Percentiles rank a stretch among this genome's conserved stretches.
These are phyloP conservation scores for Bombylius major DNA, from an alignment of 2,888 invertebrate genomes.

Conservation along the genomic window DNA sequence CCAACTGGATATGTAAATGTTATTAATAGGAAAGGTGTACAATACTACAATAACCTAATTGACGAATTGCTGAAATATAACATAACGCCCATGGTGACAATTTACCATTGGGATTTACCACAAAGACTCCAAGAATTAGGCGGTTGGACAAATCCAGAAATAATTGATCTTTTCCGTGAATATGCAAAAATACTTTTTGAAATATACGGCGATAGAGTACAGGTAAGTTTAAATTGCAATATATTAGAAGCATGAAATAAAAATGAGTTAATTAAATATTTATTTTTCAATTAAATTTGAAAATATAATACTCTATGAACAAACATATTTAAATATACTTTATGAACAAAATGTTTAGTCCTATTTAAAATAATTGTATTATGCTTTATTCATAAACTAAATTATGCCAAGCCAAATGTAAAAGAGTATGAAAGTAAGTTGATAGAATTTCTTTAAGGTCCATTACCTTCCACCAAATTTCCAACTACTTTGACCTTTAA, in stretches of 20 bases:
- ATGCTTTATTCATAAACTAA: too few species aligned
- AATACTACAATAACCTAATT: conserved; percentile 66
- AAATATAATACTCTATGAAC: not conserved
- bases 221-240: conserved; percentile 18
- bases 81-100: conserved; percentile 57
- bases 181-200: conserved; percentile 49
- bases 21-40: conserved; percentile 55
- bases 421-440: too few species aligned
- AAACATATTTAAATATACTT: not conserved
- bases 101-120: conserved; percentile 61
- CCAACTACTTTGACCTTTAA: too few species aligned
- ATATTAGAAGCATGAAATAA: not conserved
- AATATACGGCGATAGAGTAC: conserved; percentile 50
- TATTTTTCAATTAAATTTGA: not conserved
- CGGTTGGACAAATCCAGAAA: conserved; percentile 54
- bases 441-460: too few species aligned
- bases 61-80: conserved; percentile 51
- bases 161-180: conserved; percentile 50
- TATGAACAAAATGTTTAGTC: too few species aligned
- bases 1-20: conserved; percentile 53
- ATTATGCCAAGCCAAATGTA: too few species aligned
- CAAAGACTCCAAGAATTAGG: conserved; percentile 51
- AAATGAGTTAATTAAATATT: too few species aligned
- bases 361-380: too few species aligned
- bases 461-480: too few species aligned